Evolutionary conservation across 2,888 invertebrate species (phyloP).

Genomic region (Scaptomyza polygonia): DNA sequence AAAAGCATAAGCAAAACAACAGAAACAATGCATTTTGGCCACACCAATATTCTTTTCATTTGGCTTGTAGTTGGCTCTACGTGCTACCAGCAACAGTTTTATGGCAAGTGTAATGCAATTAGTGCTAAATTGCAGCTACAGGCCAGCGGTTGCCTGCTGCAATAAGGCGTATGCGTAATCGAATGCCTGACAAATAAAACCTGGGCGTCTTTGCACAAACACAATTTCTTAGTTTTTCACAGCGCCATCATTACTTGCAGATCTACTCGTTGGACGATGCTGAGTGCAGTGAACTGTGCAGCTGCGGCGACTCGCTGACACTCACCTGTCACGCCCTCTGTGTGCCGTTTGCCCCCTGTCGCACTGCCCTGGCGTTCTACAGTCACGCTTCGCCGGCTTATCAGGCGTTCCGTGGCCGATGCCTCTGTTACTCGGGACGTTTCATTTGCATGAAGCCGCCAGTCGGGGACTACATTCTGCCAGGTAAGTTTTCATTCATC

Average conservation of each 20-base stretch:
- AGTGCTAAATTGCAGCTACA: constrained; percentile 39
- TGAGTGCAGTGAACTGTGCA: constrained; percentile 95
- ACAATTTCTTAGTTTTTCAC: constrained; percentile 29
- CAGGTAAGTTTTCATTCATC: constrained; percentile 75
- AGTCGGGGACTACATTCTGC: constrained; percentile 86
- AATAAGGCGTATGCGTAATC: constrained; percentile 63
- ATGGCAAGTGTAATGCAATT: constrained; percentile 53
- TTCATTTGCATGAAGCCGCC: constrained; percentile 96
- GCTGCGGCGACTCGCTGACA: constrained; percentile 91
- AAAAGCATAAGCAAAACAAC: constrained; percentile 30
- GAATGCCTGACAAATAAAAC: constrained; percentile 30
- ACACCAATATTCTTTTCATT: constrained; percentile 59
- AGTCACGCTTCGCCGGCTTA: constrained; percentile 95
- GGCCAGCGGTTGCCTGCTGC: constrained; percentile 4
- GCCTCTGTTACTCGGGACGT: constrained; percentile 95
- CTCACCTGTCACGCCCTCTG: constrained; percentile 95
- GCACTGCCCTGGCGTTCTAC: constrained; percentile 94
- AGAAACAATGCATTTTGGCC: constrained; percentile 47
- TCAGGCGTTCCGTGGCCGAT: constrained; percentile 94
- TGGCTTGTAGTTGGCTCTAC: constrained; percentile 13
- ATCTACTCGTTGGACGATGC: constrained; percentile 89
- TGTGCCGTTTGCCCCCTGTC: constrained; percentile 93
- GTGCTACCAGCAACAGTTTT: constrained; percentile 40
- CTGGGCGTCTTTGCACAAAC: not conserved
- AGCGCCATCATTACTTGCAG: constrained; percentile 63